These are phyloP conservation scores for Megalops atlanticus DNA, from an alignment of 2,113 vertebrate species.

Conservation along the genomic window DNA sequence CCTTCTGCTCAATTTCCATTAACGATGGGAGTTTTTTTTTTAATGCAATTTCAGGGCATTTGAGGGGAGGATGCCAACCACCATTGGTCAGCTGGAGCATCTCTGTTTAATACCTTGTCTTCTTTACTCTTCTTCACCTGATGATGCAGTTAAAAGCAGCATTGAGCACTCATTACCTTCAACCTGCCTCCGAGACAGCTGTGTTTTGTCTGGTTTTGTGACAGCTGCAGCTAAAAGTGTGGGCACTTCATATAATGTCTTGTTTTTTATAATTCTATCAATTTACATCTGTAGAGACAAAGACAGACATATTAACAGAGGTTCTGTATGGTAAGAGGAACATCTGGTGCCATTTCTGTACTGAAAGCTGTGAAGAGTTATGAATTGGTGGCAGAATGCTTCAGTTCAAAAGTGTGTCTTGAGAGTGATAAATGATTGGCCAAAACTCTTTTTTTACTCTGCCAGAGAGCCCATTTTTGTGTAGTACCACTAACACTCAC, in stretches of 20 bases:
- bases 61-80: background rate
- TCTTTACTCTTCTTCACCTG: background rate
- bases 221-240: background rate
- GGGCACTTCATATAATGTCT: slow-evolving; percentile 12
- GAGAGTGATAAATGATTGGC: background rate
- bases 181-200: background rate
- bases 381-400: background rate
- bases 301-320: background rate
- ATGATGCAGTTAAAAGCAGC: background rate
- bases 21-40: slow-evolving; percentile 3
- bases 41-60: background rate
- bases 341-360: background rate
- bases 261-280: background rate
- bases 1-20: slow-evolving; percentile 32
- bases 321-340: background rate
- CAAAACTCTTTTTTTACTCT: background rate
- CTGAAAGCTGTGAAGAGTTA: background rate
- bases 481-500: background rate
- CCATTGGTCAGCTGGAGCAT: background rate
- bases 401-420: background rate
- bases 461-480: background rate
- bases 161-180: background rate
- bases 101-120: too few species aligned
- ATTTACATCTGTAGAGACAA: background rate
- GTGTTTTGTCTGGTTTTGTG: background rate